A percentile compares a stretch with the other conserved stretches of the same genome.
Conservation (phyloP, 2,113 vertebrate species). For the Psilopsiagon aurifrons region DNA sequence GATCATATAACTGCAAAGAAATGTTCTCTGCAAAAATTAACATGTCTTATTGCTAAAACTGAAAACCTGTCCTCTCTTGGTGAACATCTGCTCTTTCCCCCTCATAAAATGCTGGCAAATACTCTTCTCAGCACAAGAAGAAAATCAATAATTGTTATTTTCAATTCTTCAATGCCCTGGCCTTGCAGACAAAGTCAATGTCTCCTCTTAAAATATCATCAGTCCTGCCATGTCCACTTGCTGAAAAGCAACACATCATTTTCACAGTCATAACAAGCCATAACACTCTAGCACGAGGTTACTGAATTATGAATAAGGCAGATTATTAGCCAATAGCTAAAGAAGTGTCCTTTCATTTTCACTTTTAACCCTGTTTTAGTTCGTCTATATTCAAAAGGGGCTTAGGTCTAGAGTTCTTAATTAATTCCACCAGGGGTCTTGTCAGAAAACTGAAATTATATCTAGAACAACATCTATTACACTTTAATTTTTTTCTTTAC, state of each 20-base stretch:
- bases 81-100: constrained; percentile 27
- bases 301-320: background rate
- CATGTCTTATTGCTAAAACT: constrained; percentile 12
- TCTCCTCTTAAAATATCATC: constrained; percentile 13
- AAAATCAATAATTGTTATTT: constrained; percentile 25
- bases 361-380: background rate
- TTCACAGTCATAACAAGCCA: background rate
- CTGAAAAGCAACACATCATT: constrained; percentile 1
- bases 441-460: background rate
- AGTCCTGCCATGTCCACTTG: background rate
- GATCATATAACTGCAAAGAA: constrained; percentile 29
- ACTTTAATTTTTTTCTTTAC: background rate
- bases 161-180: background rate
- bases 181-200: background rate
- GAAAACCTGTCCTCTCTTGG: background rate
- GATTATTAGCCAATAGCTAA: background rate
- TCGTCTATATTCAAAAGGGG: background rate
- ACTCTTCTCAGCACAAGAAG: background rate
- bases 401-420: background rate
- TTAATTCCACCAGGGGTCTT: background rate
- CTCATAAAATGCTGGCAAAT: constrained; percentile 2
- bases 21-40: constrained; percentile 33
- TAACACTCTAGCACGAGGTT: background rate
- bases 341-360: background rate
- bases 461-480: background rate